Conservation (phyloP, 2,797 vertebrate genomes). For the Sebastes wilsoni region DNA sequence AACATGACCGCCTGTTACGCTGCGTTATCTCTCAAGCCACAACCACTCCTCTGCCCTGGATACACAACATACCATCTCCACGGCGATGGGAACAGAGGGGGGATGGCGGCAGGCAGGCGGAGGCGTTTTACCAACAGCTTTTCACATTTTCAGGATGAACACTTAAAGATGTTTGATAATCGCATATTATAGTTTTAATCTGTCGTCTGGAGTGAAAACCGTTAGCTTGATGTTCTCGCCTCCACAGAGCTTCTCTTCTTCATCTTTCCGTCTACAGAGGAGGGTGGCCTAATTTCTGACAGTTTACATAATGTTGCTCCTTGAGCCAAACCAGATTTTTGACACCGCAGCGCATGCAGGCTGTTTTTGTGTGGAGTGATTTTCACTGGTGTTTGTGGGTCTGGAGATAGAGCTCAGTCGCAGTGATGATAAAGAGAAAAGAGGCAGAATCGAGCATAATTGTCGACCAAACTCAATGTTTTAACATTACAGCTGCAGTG, state of each 20-base stretch:
- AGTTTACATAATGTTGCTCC: conserved; percentile 43
- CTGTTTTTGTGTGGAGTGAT: conserved; percentile 7
- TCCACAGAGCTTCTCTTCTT: conserved; percentile 4
- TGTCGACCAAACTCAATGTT: background rate
- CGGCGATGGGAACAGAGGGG: conserved; percentile 35
- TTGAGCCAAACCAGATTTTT: conserved; percentile 58
- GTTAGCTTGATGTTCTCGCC: conserved; percentile 6
- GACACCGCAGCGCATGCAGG: conserved; percentile 19
- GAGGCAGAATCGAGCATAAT: background rate
- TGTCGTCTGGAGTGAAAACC: background rate
- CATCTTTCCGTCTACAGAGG: background rate
- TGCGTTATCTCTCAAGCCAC: conserved; percentile 43
- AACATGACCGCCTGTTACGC: background rate
- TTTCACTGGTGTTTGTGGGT: background rate
- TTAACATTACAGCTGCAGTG: background rate
- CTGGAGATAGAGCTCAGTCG: background rate
- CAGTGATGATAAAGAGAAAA: background rate
- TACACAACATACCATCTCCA: conserved; percentile 74
- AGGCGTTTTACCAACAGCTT: conserved; percentile 11
- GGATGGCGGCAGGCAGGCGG: conserved; percentile 9
- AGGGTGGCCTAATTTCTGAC: conserved; percentile 39
- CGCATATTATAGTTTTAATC: background rate
- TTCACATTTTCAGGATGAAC: background rate
- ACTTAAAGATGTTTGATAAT: background rate
- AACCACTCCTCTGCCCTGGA: conserved; percentile 33